These are phyloP conservation scores for Bovichtus diacanthus DNA, from an alignment of 2,797 vertebrate species.

Conservation along the genomic window DNA sequence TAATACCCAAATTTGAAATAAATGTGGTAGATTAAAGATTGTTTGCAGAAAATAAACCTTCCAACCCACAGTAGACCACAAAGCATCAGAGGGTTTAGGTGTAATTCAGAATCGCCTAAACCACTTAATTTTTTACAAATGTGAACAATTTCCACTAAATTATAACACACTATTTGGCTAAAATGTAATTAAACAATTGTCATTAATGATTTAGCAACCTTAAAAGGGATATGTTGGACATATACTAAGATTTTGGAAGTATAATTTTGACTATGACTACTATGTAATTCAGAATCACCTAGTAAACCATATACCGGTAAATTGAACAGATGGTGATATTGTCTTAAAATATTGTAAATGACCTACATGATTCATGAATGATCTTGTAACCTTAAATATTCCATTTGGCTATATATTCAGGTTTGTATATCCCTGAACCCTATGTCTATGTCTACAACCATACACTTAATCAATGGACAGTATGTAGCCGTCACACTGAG, in stretches of 20 bases:
- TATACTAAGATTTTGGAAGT: no score
- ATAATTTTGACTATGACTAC: neutral
- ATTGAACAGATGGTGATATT: neutral
- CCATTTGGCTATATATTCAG: no score
- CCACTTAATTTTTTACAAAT: no score
- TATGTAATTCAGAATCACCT: neutral
- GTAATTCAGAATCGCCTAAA: neutral
- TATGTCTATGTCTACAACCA: neutral
- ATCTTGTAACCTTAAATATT: neutral
- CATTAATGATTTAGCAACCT: neutral
- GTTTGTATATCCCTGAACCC: neutral
- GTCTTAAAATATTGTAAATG: neutral
- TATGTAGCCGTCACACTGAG: constrained; percentile 34
- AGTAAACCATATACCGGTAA: neutral
- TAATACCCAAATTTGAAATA: no score
- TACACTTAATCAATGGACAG: constrained; percentile 19
- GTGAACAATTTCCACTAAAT: neutral
- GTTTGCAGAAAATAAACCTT: neutral
- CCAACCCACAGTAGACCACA: neutral
- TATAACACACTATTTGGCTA: neutral
- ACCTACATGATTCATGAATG: neutral
- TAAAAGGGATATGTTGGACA: neutral
- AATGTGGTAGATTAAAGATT: no score
- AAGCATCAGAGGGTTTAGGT: neutral
- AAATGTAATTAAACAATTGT: neutral